A percentile compares a stretch with the other conserved stretches of the same genome.
Evolutionary conservation across 2,888 invertebrate genomes (phyloP).

Genomic region (Phyllotreta striolata): DNA sequence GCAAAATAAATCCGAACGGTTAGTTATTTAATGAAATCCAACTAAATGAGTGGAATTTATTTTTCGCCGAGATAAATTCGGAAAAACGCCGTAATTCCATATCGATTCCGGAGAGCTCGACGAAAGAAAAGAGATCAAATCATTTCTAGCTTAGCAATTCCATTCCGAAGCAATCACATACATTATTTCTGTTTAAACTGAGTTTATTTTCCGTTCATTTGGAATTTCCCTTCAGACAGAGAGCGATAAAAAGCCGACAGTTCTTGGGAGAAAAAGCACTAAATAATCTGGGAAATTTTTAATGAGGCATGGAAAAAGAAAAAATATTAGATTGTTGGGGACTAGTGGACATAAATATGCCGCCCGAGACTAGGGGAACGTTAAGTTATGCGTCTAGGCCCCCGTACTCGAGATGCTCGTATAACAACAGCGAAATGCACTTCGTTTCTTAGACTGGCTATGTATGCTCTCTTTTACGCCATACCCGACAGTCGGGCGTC

Average conservation of each 20-base stretch:
- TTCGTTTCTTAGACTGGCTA: constrained; percentile 7
- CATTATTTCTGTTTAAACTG: constrained; percentile 30
- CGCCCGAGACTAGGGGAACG: constrained; percentile 49
- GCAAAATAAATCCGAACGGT: no score
- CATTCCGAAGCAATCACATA: constrained; percentile 27
- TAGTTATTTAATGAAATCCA: no score
- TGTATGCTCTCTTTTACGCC: neutral
- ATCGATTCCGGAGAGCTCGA: constrained; percentile 17
- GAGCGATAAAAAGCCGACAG: constrained; percentile 29
- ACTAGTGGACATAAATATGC: constrained; percentile 55
- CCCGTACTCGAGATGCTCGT: constrained; percentile 51
- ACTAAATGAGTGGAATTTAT: no score
- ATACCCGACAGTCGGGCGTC: constrained; percentile 12
- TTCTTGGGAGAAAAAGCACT: constrained; percentile 26
- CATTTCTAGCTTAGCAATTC: constrained; percentile 28
- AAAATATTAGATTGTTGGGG: constrained; percentile 54
- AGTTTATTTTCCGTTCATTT: constrained; percentile 31
- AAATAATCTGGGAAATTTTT: constrained; percentile 46
- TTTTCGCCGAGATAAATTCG: neutral
- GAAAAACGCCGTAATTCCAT: constrained; percentile 6
- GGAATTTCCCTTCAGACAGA: constrained; percentile 27
- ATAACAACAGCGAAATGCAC: constrained; percentile 49
- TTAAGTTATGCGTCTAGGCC: constrained; percentile 54
- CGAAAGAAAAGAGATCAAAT: constrained; percentile 21
- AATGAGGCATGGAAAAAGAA: constrained; percentile 50